Base-by-base conservation (phyloP, 2,113 vertebrate species). In the Indicator maculatus region DNA sequence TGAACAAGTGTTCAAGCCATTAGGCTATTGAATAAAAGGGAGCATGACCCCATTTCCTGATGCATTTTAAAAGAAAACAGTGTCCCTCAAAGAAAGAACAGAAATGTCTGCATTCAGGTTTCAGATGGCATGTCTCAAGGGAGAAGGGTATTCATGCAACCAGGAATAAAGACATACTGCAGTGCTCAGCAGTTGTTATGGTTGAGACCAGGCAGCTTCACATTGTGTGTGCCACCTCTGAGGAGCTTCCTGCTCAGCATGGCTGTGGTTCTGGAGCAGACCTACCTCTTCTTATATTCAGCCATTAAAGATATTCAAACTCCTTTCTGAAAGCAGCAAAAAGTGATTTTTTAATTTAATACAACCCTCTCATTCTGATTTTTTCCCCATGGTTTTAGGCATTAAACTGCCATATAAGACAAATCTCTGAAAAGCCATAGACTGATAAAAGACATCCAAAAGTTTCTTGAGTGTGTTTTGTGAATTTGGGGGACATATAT, bases 1-100 rank as follows among this genome's bases (percentile, higher is more conserved):
- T 96, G 94, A 92, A 70, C 96, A 96, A 96, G 94, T 96, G 95
- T 96, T 95, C 91, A 96, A 95, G 59, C 86, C 95, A 96, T 96
- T 95, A 96, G 77, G 30, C 95, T 95, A 95, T 96, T 96, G 96
- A 95, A 26, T 93, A 85, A 94, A 94, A 89, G 81, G 81, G 90
- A 94, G 66, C 16, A 2, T 65, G 93, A 96, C 89, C 91, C 90
- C 24, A 28, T 90, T 96, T 96, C 96, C 96, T 86, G 81, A 67
- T 93, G 56, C 0, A 0, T 82, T 92, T 90, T 92, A 76, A 93
- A 95, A 94, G 94, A 93, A 93, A 96, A 96, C 83, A 86, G 80
- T 76, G 55, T 92, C 74, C 83, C 63, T 85, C 86, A 93, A 92
- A 94, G 90, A 96, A 87, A 92, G 81, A 70, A 82, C 83, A 94